Base-by-base conservation (phyloP, 2,113 vertebrate genomes). In the Oryzias celebensis region DNA sequence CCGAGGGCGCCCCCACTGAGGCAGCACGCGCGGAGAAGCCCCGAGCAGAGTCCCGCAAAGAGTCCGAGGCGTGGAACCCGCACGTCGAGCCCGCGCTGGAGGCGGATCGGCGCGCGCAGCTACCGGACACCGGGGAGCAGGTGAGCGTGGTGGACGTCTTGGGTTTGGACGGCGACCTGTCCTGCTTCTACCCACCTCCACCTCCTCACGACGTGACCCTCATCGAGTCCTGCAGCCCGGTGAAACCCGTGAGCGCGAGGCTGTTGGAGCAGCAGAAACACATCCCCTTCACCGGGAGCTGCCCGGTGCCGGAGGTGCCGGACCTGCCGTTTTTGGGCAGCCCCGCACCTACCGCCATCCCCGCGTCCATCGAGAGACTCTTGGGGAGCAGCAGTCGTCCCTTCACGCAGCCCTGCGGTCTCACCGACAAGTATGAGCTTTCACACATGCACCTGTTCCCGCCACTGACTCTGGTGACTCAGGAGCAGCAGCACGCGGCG, bases 221-320 rank as follows among this genome's bases (percentile, higher is more conserved):
- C 14, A 13, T 57, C 0, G 74, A 76, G 22, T 87, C 93, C 4
- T 86, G 88, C 87, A 94, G 93, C 75, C 92, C 94, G 20, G 92
- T 94, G 23, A 89, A 93, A 71, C 93, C 93, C 0, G 91, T 94
- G 41, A 92, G 93, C 80, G 85, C 91, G 45, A 75, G 81, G n/a
- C 71, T 86, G 4, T 15, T 58, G 52, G 83, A 80, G 24, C 65
- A 41, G 2, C 28, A 59, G 5, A 64, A 65, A 16, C 91, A 89
- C 48, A 72, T 85, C 54, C 68, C 88, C 61, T 93, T 91, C 75
- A 83, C 92, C 51, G 90, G 92, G 36, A 90, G 93, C 46, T 89
- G 90, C 74, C 88, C 91, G 2, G 92, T 88, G 1, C 88, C 93
- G 0, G 94, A 93, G 80, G 18, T 66, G 17, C 80, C 84, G n/a